These are phyloP conservation scores for Pelmatolapia mariae DNA, from an alignment of 2,113 vertebrate species.

Conservation along the genomic window DNA sequence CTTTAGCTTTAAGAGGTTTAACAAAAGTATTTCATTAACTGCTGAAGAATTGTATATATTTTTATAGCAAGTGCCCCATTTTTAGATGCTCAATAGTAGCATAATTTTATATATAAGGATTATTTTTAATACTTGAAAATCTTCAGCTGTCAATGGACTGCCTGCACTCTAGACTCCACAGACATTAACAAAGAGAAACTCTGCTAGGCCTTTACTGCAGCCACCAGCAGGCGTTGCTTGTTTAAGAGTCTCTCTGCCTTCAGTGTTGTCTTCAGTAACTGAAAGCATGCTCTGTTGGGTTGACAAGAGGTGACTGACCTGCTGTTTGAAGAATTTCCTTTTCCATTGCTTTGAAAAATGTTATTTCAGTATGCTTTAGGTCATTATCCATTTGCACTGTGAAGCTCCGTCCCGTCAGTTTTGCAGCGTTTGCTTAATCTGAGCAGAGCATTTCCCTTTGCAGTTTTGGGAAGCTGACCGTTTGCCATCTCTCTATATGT, in stretches of 20 bases:
- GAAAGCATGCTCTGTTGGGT: neutral
- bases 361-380: neutral
- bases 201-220: neutral
- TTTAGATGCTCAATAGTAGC: neutral
- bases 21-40: neutral
- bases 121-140: neutral
- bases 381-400: neutral
- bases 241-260: neutral
- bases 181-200: neutral
- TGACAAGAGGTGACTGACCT: neutral
- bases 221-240: neutral
- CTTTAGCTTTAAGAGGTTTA: neutral
- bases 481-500: neutral
- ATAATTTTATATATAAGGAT: neutral
- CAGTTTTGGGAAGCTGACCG: neutral
- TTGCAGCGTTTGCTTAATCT: neutral
- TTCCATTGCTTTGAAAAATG: neutral
- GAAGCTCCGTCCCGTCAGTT: fast-evolving
- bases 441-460: neutral
- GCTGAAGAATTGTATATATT: neutral
- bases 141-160: neutral
- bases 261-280: neutral
- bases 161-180: neutral
- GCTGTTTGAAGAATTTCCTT: neutral
- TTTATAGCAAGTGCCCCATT: neutral